Conservation (phyloP, 64 coral and sea anemone species). For the Actinia tenebrosa region DNA sequence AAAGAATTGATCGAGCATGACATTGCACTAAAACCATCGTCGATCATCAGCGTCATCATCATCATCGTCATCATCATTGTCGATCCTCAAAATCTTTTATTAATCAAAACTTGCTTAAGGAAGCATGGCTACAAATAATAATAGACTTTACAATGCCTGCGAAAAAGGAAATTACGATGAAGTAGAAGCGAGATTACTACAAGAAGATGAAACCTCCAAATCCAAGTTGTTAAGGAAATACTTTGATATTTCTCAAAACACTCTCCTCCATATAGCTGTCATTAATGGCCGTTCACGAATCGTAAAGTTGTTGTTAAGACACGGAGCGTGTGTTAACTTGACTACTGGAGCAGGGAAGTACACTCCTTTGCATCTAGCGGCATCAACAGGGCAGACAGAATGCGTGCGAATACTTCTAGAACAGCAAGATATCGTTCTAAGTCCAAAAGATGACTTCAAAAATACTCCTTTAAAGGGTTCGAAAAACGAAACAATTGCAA, state of each 20-base stretch:
- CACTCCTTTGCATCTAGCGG: background rate
- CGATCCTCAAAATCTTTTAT: too few species aligned
- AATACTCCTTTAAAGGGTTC: background rate
- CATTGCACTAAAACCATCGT: background rate
- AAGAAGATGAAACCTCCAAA: background rate
- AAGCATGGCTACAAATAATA: background rate
- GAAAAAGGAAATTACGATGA: background rate
- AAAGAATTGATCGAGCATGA: too few species aligned
- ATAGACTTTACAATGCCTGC: background rate
- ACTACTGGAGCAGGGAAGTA: background rate
- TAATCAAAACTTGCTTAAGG: background rate
- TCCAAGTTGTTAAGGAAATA: background rate
- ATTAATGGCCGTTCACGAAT: background rate
- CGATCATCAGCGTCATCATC: too few species aligned
- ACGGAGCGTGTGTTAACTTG: background rate
- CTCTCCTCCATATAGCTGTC: background rate
- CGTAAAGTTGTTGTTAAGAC: background rate
- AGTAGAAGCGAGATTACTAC: background rate
- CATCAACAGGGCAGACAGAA: background rate
- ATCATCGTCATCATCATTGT: too few species aligned
- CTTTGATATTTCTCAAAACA: background rate
- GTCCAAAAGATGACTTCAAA: background rate
- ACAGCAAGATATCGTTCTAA: background rate
- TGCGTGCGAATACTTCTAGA: background rate
- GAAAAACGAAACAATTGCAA: background rate